A percentile compares a stretch with the other conserved stretches of the same genome.
These are phyloP conservation scores for Valencia hispanica DNA, from an alignment of 2,797 vertebrate genomes.

Conservation along the genomic window DNA sequence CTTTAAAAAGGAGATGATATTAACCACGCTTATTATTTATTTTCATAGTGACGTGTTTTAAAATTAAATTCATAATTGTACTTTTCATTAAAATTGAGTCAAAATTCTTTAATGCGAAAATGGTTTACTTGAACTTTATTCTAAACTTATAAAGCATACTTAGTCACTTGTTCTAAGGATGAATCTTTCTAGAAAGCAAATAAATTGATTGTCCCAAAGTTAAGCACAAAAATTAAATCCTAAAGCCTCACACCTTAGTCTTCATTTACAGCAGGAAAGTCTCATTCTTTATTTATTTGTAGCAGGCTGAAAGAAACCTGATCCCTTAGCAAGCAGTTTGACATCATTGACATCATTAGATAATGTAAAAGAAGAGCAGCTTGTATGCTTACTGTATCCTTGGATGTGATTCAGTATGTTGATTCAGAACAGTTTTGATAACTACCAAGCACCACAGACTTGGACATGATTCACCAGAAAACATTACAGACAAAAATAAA, in stretches of 20 bases:
- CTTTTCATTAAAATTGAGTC: not conserved
- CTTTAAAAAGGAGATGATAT: no score
- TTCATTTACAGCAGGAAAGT: slow-evolving; percentile 30
- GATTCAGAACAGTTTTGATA: slow-evolving; percentile 22
- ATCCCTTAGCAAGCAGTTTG: slow-evolving; percentile 15
- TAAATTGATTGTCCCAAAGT: not conserved
- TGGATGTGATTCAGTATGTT: slow-evolving; percentile 43
- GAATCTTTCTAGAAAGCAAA: not conserved
- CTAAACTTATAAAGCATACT: not conserved
- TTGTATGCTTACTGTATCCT: slow-evolving; percentile 40
- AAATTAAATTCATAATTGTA: not conserved
- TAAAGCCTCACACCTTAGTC: not conserved
- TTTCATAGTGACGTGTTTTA: not conserved
- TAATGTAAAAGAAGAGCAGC: slow-evolving; percentile 39
- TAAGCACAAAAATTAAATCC: not conserved
- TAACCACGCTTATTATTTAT: no score
- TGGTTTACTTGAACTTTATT: not conserved
- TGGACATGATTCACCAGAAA: not conserved
- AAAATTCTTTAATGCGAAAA: not conserved
- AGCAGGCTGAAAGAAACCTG: slow-evolving; percentile 15
- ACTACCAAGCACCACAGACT: slow-evolving; percentile 1
- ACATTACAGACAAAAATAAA: not conserved
- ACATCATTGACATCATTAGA: slow-evolving; percentile 38
- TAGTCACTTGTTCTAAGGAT: no score
- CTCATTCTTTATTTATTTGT: slow-evolving; percentile 47